These are phyloP conservation scores for Acanthococcus lagerstroemiae DNA, from an alignment of 2,888 invertebrate species.

Conservation along the genomic window DNA sequence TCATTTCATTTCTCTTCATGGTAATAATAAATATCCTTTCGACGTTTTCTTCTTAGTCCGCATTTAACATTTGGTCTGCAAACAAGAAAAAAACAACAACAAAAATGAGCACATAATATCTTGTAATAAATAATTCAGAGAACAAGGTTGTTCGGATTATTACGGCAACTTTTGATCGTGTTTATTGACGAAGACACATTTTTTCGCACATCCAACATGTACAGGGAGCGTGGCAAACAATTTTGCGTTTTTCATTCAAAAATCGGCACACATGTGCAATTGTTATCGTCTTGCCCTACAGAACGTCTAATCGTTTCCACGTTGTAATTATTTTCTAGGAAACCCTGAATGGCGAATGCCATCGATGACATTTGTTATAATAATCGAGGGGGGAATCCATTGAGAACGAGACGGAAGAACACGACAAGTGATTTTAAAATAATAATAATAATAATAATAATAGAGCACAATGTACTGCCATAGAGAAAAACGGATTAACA, in stretches of 20 bases:
- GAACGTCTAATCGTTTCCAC: too few relatives aligned
- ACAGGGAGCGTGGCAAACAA: background rate
- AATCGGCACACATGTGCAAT: background rate
- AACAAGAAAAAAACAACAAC: background rate
- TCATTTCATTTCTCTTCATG: conserved; percentile 26
- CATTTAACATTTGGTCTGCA: conserved; percentile 16
- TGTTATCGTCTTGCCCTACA: background rate
- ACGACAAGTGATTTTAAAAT: conserved; percentile 9
- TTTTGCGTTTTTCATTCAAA: background rate
- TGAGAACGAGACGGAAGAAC: conserved; percentile 1
- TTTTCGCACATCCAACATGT: background rate
- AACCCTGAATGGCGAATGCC: background rate
- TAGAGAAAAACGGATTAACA: conserved; percentile 21
- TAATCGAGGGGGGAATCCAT: background rate
- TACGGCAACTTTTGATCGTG: background rate
- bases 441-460: conserved; percentile 6
- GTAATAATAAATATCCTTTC: conserved; percentile 15
- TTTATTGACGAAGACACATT: background rate
- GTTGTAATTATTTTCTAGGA: background rate
- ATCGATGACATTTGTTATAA: background rate
- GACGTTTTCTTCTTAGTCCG: conserved; percentile 9
- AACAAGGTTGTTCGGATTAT: background rate
- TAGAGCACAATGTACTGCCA: conserved; percentile 6
- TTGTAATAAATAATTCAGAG: background rate
- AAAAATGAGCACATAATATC: background rate